phyloP scores from a whole-genome alignment of 2,113 vertebrate genomes.

The Corythaixoides concolor region DNA sequence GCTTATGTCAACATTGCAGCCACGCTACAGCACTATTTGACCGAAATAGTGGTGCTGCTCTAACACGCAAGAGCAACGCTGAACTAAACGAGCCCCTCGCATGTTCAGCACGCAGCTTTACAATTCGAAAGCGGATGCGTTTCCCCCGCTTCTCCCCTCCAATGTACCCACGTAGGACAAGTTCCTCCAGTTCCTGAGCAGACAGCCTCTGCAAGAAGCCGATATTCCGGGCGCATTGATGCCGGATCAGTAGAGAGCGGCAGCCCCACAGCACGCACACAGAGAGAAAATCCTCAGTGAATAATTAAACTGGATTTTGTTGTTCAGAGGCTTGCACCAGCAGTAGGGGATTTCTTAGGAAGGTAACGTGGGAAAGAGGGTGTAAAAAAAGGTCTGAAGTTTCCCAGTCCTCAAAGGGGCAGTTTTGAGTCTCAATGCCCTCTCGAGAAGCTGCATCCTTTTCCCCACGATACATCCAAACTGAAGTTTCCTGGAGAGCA shows the following conservation, averaged over 20 bases:
- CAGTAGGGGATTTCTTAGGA: neutral
- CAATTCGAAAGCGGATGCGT: neutral
- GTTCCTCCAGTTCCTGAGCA: neutral
- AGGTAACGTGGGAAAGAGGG: neutral
- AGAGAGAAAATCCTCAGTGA: neutral
- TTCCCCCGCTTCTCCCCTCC: neutral
- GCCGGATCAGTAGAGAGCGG: neutral
- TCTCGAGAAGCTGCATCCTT: neutral
- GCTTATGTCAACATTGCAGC: slow-evolving; percentile 57
- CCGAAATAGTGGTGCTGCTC: neutral
- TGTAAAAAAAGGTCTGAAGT: neutral
- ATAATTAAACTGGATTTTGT: neutral
- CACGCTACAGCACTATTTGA: neutral
- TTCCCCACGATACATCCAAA: neutral
- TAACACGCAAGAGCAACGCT: neutral
- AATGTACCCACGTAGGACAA: neutral
- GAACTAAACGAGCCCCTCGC: neutral
- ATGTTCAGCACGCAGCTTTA: slow-evolving; percentile 1
- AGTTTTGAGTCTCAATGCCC: neutral
- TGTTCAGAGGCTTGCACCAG: neutral
- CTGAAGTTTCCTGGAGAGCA: neutral
- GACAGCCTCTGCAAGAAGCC: neutral
- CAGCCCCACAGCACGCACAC: neutral
- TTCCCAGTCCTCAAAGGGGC: neutral
- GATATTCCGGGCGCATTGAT: neutral